Base-by-base conservation (phyloP, 1,140 invertebrate genomes). In the Drosophila yakuba region DNA sequence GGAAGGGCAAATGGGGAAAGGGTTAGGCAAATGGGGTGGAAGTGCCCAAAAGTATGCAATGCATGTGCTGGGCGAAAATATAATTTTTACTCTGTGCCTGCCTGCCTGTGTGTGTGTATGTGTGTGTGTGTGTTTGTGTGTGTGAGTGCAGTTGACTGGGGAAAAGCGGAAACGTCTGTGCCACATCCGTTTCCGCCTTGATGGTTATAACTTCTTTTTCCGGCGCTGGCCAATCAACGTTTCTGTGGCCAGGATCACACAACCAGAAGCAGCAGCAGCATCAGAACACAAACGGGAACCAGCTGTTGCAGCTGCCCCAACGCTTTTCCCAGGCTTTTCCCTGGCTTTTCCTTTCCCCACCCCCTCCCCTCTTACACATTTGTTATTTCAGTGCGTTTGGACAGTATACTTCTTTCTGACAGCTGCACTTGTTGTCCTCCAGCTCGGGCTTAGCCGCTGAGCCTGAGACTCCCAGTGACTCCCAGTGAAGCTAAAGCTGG, bases 151-250 rank as follows among this genome's bases (percentile, higher is more conserved):
- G 41, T 17, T 57, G 52, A 74, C 52, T 57, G 61, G 47, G 60
- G 38, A 23, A 43, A 74, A 78, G 45, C 81, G 82, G 81, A 85
- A 85, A 81, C 82, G 81, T 85, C 81, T 85, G 81, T 85, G 81
- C 81, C 81, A 85, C 81, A 85, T 85, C 81, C 81, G 81, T 81
- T 86, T 85, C 81, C 81, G 81, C 81, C 80, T 83, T 83, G 80
- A 83, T 83, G 80, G 80, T 88, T 85, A 85, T 86, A 85, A 85
- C 83, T 85, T 85, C 83, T 85, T 85, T 82, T 85, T 88, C 82
- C 83, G 82, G 83, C 74, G 63, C 83, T 67, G 82, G 82, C 82
- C 82, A 85, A 85, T 85, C 82, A 85, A 82, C 78, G 69, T 64
- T 80, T 57, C 59, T 78, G 73, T 75, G 80, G 75, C 81, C 80